Evolutionary conservation across 1,140 invertebrate species (phyloP).

Genomic region (Diprion similis): DNA sequence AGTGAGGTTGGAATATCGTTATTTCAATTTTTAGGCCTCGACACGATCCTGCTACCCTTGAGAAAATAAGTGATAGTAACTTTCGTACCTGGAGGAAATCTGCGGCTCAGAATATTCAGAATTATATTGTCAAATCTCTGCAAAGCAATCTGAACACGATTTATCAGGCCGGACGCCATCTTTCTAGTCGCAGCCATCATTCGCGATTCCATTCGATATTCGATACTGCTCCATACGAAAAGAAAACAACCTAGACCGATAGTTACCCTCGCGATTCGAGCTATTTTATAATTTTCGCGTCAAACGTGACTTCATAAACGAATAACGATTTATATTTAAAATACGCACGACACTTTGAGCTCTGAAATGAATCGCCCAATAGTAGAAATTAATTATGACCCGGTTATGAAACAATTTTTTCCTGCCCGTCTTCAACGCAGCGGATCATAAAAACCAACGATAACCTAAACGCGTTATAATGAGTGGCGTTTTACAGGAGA

Average conservation of each 20-base stretch:
- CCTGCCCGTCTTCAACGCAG: neutral
- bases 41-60: too few species aligned
- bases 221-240: too few species aligned
- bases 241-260: too few species aligned
- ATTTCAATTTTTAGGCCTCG: neutral
- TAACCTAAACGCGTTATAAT: neutral
- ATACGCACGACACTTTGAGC: too few species aligned
- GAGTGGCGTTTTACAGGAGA: neutral
- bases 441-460: neutral
- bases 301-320: too few species aligned
- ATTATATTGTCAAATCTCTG: conserved; percentile 49
- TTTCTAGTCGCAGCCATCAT: neutral
- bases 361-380: too few species aligned
- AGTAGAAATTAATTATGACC: too few species aligned
- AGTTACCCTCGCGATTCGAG: too few species aligned
- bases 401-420: too few species aligned
- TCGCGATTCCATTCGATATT: too few species aligned
- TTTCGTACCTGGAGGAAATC: conserved; percentile 58
- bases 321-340: too few species aligned
- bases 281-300: too few species aligned
- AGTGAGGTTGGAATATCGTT: conserved; percentile 16
- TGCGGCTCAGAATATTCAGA: conserved; percentile 42
- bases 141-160: conserved; percentile 42
- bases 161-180: conserved; percentile 46
- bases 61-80: neutral